Evolutionary conservation across 2,888 invertebrate genomes (phyloP), one percentile per base, ranked within the genome.

Genomic region (Stratiomys singularior): DNA sequence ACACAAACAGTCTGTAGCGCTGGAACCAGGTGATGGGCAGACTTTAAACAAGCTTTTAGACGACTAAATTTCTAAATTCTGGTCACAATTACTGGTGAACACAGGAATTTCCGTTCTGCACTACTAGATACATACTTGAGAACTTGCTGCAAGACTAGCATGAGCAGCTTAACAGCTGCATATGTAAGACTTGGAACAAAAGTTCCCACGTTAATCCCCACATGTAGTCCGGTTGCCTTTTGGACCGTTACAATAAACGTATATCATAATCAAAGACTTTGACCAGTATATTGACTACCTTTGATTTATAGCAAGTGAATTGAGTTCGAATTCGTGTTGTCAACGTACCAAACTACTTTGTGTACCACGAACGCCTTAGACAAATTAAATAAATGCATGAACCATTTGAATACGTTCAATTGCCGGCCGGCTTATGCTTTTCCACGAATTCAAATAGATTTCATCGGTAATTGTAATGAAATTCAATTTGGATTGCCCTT

Each of bases 401-500:
- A 37, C 37, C 37, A 37, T 37, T 37, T 37, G 37, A 37, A 37
- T 37, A 37, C 52, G 52, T 52, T 18, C 4, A 2, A 15, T n/a
- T 52, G 4, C 52, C 15, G 18, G 52, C 52, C 52, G 52, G 52
- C 15, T 52, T 15, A 52, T 15, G 52, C 3, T 13, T n/a, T 52
- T 52, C 18, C 3, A 37, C 37, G 7, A 52, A 52, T 52, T 52
- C n/a, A 52, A 52, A 52, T 52, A 52, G 52, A 52, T 52, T 52
- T 52, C 18, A 52, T 52, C 15, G 52, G 15, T 18, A 9, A 52
- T 15, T n/a, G 52, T 52, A 18, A 52, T 52, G 15, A 52, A 52
- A 52, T 52, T 9, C 15, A 52, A 25, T 64, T 64, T 64, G 28
- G 28, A 64, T 64, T 64, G 64, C 64, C 64, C 64, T 64, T 64